Percentiles rank a stretch among this genome's conserved stretches.
Evolutionary conservation across 1,140 invertebrate species (phyloP).

Genomic region (Drosophila obscura): DNA sequence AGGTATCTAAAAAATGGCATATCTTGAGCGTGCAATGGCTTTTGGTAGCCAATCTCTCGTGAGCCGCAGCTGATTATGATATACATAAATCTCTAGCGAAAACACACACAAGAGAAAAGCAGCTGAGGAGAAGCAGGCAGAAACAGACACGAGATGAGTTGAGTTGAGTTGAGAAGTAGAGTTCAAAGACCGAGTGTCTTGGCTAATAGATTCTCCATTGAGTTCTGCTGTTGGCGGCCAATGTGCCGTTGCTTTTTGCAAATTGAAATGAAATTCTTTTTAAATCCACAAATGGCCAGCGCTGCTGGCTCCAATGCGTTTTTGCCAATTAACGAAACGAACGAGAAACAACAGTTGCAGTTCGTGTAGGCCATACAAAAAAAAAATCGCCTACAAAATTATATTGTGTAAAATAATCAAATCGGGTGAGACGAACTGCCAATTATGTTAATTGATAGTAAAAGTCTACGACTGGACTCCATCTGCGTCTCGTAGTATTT

Average conservation of each 20-base stretch:
- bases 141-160: constrained; percentile 3
- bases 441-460: constrained; percentile 80
- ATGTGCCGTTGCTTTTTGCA: constrained; percentile 33
- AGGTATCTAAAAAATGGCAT: constrained; percentile 20
- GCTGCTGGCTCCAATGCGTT: neutral
- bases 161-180: constrained; percentile 9
- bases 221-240: constrained; percentile 26
- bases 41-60: constrained; percentile 7
- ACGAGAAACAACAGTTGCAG: constrained; percentile 41
- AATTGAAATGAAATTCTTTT: constrained; percentile 50
- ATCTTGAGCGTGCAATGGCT: constrained; percentile 37
- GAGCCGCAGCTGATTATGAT: constrained; percentile 61
- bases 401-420: constrained; percentile 63
- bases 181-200: constrained; percentile 54
- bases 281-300: neutral
- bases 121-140: neutral
- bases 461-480: constrained; percentile 53
- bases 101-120: constrained; percentile 12
- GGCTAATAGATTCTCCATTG: constrained; percentile 52
- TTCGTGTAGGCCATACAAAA: constrained; percentile 2
- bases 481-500: constrained; percentile 6
- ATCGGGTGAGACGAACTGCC: constrained; percentile 45
- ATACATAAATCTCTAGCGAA: constrained; percentile 62
- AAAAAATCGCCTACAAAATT: constrained; percentile 1
- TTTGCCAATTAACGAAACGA: constrained; percentile 27